Evolutionary conservation across 2,113 vertebrate genomes (phyloP).

Genomic region (Coptodon bakossiorum): DNA sequence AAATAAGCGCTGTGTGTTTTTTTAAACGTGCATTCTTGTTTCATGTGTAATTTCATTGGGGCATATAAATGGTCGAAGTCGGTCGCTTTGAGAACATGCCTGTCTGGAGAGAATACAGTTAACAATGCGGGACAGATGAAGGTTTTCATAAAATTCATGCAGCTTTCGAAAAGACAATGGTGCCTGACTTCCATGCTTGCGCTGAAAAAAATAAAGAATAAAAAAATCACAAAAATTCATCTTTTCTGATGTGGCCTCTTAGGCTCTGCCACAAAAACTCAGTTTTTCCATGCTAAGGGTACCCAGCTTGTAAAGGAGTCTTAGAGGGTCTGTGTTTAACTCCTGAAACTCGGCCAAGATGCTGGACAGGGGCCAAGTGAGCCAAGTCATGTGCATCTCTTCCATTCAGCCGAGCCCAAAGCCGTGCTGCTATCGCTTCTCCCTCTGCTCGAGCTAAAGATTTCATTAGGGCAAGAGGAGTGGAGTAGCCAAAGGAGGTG

Average conservation of each 20-base stretch:
- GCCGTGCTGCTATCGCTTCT: constrained; percentile 46
- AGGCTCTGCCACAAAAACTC: constrained; percentile 48
- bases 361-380: constrained; percentile 62
- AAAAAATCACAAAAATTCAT: constrained; percentile 19
- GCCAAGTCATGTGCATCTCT: constrained; percentile 61
- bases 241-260: constrained; percentile 54
- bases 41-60: constrained; percentile 15
- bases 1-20: neutral
- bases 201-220: neutral
- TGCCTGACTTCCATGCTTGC: neutral
- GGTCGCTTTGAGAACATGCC: neutral
- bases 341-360: constrained; percentile 71
- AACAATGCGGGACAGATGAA: neutral
- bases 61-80: neutral
- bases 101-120: neutral
- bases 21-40: constrained; percentile 25
- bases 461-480: constrained; percentile 70
- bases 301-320: constrained; percentile 67
- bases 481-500: constrained; percentile 55
- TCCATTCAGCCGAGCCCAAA: constrained; percentile 66
- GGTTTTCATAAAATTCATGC: neutral
- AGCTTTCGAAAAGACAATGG: neutral
- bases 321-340: constrained; percentile 73
- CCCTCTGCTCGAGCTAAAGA: constrained; percentile 48
- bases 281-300: constrained; percentile 69